Conservation (phyloP, 2,888 invertebrate species). For the Nomada lathburiana region DNA sequence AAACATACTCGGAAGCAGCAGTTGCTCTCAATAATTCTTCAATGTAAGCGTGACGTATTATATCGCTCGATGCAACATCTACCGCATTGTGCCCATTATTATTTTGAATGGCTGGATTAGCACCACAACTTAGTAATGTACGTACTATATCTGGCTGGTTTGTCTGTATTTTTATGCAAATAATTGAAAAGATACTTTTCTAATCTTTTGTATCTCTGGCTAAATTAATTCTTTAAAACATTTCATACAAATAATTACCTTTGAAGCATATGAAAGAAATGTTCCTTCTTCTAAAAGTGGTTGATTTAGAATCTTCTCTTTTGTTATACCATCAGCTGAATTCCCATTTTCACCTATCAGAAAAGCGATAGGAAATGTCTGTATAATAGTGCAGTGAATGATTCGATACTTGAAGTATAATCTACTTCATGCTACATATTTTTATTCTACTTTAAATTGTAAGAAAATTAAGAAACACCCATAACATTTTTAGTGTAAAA, state of each 20-base stretch:
- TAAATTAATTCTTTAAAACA: background rate
- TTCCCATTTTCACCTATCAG: conserved; percentile 82
- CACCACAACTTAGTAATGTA: conserved; percentile 86
- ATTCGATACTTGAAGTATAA: background rate
- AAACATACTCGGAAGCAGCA: conserved; percentile 87
- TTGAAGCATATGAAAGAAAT: conserved; percentile 86
- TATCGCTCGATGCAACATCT: conserved; percentile 85
- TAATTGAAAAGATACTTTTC: background rate
- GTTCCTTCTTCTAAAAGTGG: conserved; percentile 85
- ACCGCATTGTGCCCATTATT: conserved; percentile 86
- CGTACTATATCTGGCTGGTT: conserved; percentile 86
- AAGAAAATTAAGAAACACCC: conserved; percentile 9
- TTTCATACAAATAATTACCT: conserved; percentile 79
- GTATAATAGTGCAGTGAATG: background rate
- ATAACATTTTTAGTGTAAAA: conserved; percentile 21
- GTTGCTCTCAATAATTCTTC: conserved; percentile 87
- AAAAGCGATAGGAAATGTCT: conserved; percentile 1
- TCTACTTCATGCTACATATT: background rate
- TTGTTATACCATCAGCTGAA: conserved; percentile 81
- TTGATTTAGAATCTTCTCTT: conserved; percentile 85
- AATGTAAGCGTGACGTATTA: conserved; percentile 86
- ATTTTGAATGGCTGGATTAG: conserved; percentile 87
- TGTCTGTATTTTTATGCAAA: conserved; percentile 77
- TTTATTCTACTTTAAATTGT: conserved; percentile 5
- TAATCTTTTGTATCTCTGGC: background rate